These are phyloP conservation scores for Drosophila aldrichi DNA, from an alignment of 2,888 invertebrate genomes.

Conservation along the genomic window DNA sequence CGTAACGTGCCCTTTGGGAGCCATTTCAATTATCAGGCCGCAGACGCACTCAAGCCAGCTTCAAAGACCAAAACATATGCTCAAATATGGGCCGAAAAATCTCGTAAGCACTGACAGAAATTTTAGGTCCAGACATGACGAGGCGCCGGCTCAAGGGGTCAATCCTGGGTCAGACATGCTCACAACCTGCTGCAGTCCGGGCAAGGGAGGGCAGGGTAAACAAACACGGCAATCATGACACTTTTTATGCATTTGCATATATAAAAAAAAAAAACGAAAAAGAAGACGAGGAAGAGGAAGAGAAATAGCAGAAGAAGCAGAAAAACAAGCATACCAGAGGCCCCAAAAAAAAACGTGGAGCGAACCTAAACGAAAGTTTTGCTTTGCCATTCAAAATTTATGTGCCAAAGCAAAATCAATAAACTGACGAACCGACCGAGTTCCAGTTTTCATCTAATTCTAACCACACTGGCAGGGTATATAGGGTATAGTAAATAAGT, in stretches of 20 bases:
- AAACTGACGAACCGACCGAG: conserved; percentile 61
- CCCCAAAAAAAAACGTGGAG: conserved; percentile 28
- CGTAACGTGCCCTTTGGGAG: conserved; percentile 66
- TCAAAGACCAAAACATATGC: conserved; percentile 56
- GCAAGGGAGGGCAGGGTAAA: conserved; percentile 54
- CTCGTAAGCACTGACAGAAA: conserved; percentile 52
- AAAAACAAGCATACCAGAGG: conserved; percentile 11
- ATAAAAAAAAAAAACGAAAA: conserved; percentile 15
- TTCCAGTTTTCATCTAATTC: conserved; percentile 48
- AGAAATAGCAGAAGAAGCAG: neutral
- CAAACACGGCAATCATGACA: conserved; percentile 79
- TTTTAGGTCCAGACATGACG: conserved; percentile 43
- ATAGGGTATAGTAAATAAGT: neutral
- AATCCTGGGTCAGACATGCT: conserved; percentile 55
- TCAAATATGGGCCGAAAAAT: conserved; percentile 68
- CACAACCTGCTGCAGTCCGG: conserved; percentile 34
- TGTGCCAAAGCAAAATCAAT: conserved; percentile 77
- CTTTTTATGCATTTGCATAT: conserved; percentile 79
- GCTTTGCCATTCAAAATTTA: conserved; percentile 60
- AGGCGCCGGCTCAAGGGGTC: conserved; percentile 48
- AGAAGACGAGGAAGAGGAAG: neutral
- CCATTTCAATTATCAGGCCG: conserved; percentile 76
- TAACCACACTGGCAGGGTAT: conserved; percentile 40
- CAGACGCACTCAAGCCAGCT: conserved; percentile 50
- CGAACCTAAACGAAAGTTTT: conserved; percentile 59